These are phyloP conservation scores for Balaeniceps rex DNA, from an alignment of 2,113 vertebrate genomes.

Conservation along the genomic window DNA sequence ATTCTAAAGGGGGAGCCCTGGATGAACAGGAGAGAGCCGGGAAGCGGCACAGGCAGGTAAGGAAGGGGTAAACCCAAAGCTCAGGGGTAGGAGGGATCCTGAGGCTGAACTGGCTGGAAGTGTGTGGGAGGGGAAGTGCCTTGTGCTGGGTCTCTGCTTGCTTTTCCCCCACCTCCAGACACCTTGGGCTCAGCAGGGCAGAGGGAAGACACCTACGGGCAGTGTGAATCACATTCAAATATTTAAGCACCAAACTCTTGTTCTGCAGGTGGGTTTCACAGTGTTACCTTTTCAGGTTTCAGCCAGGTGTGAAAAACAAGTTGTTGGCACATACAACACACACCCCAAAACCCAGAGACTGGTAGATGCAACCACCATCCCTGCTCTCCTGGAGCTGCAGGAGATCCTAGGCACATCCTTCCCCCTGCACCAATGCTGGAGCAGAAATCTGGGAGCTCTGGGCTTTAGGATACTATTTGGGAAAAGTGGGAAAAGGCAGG, in stretches of 20 bases:
- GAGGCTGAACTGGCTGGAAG: neutral
- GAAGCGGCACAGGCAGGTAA: rapidly evolving
- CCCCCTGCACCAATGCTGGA: rapidly evolving
- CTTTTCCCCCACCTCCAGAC: neutral
- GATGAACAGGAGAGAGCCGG: neutral
- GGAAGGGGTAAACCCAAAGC: neutral
- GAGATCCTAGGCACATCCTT: neutral
- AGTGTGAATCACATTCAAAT: neutral
- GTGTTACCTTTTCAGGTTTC: rapidly evolving
- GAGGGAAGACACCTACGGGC: neutral
- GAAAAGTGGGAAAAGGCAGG: neutral
- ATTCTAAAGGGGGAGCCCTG: neutral
- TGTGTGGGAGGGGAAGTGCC: neutral
- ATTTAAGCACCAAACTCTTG: neutral
- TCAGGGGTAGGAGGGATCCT: neutral
- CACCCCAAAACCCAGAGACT: neutral
- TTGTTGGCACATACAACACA: rapidly evolving
- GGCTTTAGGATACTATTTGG: neutral
- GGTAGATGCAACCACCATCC: neutral
- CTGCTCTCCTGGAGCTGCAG: neutral
- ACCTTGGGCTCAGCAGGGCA: neutral
- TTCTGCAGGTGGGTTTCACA: neutral
- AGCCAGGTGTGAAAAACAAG: neutral
- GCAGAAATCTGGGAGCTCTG: neutral
- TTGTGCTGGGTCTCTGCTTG: neutral